A percentile compares a stretch with the other conserved stretches of the same genome.
Conservation (phyloP, 2,113 vertebrate species). For the Empidonax traillii region DNA sequence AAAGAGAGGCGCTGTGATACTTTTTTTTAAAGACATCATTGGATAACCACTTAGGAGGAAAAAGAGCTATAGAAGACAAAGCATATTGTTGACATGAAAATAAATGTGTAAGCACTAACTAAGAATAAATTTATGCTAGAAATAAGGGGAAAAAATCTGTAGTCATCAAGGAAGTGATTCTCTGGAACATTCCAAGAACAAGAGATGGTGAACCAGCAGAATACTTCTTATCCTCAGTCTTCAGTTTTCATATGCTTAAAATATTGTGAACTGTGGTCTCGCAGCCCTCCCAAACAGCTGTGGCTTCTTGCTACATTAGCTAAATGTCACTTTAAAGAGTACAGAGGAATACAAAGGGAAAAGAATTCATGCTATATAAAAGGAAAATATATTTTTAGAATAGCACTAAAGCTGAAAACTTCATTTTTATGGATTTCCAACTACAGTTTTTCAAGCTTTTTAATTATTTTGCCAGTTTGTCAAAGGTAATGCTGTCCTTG, state of each 20-base stretch:
- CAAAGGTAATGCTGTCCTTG: conserved; percentile 46
- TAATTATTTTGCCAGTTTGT: conserved; percentile 34
- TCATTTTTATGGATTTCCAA: conserved; percentile 19
- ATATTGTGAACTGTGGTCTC: not conserved
- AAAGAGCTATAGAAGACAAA: conserved; percentile 5
- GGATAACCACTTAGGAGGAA: conserved; percentile 6
- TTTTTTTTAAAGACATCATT: not conserved
- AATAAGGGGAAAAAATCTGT: not conserved
- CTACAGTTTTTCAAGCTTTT: conserved; percentile 21
- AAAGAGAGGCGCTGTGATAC: not conserved
- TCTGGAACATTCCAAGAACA: conserved; percentile 1
- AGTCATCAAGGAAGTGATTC: conserved; percentile 18
- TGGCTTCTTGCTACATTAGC: conserved; percentile 26
- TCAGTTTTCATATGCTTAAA: not conserved
- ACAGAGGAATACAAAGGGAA: not conserved
- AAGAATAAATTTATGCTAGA: conserved; percentile 12
- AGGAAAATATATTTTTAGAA: not conserved
- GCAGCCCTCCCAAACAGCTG: not conserved
- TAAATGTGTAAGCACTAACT: conserved; percentile 22
- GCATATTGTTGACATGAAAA: not conserved
- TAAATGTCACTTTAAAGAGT: conserved; percentile 33
- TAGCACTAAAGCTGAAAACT: not conserved
- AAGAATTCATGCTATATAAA: not conserved
- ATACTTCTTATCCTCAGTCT: not conserved
- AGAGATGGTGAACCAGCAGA: not conserved